Evolutionary conservation across 2,113 vertebrate species (phyloP).

Genomic region (Odocoileus hemionus): DNA sequence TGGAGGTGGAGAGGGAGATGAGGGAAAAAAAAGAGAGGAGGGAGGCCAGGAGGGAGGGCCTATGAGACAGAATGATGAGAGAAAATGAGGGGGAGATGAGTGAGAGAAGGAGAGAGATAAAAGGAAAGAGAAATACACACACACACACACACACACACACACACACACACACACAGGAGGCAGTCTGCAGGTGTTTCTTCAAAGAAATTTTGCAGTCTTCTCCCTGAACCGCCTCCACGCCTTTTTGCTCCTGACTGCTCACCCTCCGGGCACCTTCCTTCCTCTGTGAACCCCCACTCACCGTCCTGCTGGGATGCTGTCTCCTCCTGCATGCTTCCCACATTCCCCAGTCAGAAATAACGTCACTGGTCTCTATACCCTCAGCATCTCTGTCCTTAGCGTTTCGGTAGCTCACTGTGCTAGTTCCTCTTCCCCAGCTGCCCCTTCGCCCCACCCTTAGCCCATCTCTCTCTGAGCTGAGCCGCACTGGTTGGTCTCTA

Average conservation of each 20-base stretch:
- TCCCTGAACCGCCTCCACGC: background rate
- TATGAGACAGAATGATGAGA: background rate
- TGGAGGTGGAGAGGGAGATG: too few relatives aligned
- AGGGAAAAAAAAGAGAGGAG: background rate
- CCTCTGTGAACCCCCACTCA: background rate
- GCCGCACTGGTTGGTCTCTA: accelerated
- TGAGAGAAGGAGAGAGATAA: background rate
- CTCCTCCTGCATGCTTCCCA: background rate
- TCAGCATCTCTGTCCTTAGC: background rate
- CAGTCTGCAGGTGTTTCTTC: background rate
- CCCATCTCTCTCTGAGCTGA: accelerated
- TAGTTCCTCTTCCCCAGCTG: background rate
- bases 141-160: background rate
- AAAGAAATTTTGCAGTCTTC: background rate
- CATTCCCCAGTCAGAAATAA: background rate
- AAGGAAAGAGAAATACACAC: background rate
- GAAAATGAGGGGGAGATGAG: background rate
- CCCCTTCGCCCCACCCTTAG: background rate
- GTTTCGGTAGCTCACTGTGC: background rate
- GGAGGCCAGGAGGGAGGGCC: background rate
- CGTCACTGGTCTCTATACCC: background rate
- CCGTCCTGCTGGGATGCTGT: too few relatives aligned
- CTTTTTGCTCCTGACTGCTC: background rate
- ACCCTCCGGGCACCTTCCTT: too few relatives aligned
- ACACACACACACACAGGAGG: background rate